Base-by-base conservation (phyloP, 2,888 invertebrate species). In the Ormyrus nitidulus region DNA sequence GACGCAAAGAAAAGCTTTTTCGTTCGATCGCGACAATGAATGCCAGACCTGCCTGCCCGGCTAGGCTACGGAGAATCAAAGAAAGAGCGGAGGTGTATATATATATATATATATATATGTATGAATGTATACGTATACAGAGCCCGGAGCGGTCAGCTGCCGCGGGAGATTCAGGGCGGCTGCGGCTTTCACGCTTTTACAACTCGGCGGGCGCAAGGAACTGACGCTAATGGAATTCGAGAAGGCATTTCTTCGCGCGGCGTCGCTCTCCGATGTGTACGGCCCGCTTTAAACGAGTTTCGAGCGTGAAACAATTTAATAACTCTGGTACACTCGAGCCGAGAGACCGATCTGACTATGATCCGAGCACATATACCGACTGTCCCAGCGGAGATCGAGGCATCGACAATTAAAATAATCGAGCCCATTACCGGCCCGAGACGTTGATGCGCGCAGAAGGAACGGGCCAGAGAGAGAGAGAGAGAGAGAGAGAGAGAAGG, bases 391-490 rank as follows among this genome's bases (percentile, higher is more conserved):
- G 8, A 61, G 75, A 75, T 66, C 34, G 54, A 53, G 61, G 49
- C 44, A n/a, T 62, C 64, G 7, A 61, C 86, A 87, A 87, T 87
- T 87, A 87, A 87, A 87, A 87, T 87, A 87, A 87, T 86, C 87
- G 86, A 86, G 86, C 83, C 85, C 85, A 85, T 85, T 85, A 84
- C 58, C 58, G 8, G n/a, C 62, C 84, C 85, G 34, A 34, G 34
- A 86, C 85, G 85, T 85, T 84, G 85, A 84, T 83, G 84, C 79
- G 79, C 80, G 46, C 11, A 19, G 59, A 19, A 59, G 8, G 7
- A 19, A 10, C 34, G 9, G 34, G 34, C 34, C 34, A 34, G 34
- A 4, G 3, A 34, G 34, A 34, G 34, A 4, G 3, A 34, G 34
- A 4, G 3, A 34, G 34, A 34, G 34, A 2, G 34, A 34, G 34